Evolutionary conservation across 1,140 invertebrate species (phyloP).

Genomic region (Homarus americanus): DNA sequence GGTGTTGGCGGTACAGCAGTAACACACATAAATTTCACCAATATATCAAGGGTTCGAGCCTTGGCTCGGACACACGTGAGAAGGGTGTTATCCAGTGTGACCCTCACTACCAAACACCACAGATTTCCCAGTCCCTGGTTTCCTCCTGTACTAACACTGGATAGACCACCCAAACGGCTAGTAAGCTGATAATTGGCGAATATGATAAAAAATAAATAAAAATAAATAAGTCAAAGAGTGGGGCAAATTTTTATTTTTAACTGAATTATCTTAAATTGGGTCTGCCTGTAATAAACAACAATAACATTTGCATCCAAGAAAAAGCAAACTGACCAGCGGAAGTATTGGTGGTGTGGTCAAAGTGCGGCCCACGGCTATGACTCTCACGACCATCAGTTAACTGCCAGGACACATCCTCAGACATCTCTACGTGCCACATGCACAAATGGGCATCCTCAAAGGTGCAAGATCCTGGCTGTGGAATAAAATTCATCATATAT

Average conservation of each 20-base stretch:
- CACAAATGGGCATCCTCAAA: constrained; percentile 60
- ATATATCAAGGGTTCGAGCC: too few species aligned
- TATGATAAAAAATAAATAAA: neutral
- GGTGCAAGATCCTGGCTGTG: constrained; percentile 48
- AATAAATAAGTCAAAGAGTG: neutral
- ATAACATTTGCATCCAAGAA: neutral
- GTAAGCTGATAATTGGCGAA: too few species aligned
- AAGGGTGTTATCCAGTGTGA: too few species aligned
- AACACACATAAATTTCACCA: too few species aligned
- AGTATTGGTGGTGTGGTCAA: constrained; percentile 52
- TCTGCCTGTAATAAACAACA: neutral
- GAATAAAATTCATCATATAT: neutral
- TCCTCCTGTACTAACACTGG: too few species aligned
- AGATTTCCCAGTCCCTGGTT: too few species aligned
- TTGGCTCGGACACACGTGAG: too few species aligned
- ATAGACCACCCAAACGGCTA: too few species aligned
- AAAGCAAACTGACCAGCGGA: constrained; percentile 21
- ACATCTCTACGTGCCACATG: constrained; percentile 37
- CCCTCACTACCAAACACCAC: too few species aligned
- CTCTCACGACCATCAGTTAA: constrained; percentile 44
- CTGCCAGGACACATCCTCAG: constrained; percentile 34
- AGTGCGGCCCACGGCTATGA: constrained; percentile 17
- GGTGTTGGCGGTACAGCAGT: too few species aligned
- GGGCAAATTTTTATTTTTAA: too few species aligned
- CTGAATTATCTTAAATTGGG: too few species aligned